A percentile compares a stretch with the other conserved stretches of the same genome.
phyloP scores from a whole-genome alignment of 2,113 vertebrate species.

The Entelurus aequoreus region DNA sequence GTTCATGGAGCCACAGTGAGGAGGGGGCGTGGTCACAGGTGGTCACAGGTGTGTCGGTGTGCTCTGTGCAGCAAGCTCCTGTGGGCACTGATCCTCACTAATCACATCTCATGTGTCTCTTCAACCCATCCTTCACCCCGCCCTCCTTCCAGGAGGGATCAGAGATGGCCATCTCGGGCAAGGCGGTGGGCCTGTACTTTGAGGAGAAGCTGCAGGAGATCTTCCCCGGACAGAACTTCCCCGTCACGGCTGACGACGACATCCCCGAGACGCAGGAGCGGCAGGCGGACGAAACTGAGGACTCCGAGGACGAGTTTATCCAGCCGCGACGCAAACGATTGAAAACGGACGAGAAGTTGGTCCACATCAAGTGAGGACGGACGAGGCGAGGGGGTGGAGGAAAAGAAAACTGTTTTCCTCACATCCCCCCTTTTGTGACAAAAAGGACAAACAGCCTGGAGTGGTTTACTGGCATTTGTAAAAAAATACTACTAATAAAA shows the following conservation, averaged over 20 bases:
- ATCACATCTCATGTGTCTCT: conserved; percentile 67
- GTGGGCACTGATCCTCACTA: conserved; percentile 36
- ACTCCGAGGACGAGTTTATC: conserved; percentile 93
- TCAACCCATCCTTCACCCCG: conserved; percentile 30
- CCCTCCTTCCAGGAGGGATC: conserved; percentile 82
- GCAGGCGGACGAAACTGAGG: conserved; percentile 83
- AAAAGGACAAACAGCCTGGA: conserved; percentile 41
- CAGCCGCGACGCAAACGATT: conserved; percentile 94
- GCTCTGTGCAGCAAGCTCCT: conserved; percentile 79
- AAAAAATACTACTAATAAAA: conserved; percentile 9
- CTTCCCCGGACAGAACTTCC: conserved; percentile 92
- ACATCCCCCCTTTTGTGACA: conserved; percentile 11
- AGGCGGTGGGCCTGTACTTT: conserved; percentile 89
- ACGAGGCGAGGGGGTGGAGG: conserved; percentile 17
- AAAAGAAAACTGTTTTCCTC: conserved; percentile 50
- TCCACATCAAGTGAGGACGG: conserved; percentile 90
- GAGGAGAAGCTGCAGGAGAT: conserved; percentile 92
- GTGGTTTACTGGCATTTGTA: conserved; percentile 38
- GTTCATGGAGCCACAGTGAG: conserved; percentile 59
- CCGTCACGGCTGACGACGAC: conserved; percentile 80
- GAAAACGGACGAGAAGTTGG: conserved; percentile 89
- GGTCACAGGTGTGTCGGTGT: conserved; percentile 41
- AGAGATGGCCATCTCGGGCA: conserved; percentile 95
- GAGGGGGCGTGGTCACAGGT: conserved; percentile 3
- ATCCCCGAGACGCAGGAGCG: conserved; percentile 74